A percentile compares a stretch with the other conserved stretches of the same genome.
phyloP scores from a whole-genome alignment of 1,140 invertebrate genomes.

The Sinella curviseta region DNA sequence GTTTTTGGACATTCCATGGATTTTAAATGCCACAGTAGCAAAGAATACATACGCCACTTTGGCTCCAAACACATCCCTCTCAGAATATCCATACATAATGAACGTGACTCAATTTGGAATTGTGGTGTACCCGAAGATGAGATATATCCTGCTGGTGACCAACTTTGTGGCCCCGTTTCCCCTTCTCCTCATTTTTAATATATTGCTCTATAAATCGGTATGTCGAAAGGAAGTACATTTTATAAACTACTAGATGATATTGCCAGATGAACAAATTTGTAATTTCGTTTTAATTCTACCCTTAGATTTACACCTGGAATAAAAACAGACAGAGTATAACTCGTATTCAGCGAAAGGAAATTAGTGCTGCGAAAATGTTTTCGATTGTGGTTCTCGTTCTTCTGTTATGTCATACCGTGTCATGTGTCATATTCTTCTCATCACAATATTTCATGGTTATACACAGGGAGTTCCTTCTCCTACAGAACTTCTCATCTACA shows the following conservation, averaged over 20 bases:
- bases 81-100: background rate
- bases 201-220: constrained; percentile 1
- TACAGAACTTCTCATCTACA: background rate
- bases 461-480: background rate
- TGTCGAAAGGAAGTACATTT: no score
- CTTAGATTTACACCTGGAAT: constrained; percentile 7
- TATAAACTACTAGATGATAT: no score
- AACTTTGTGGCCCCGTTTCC: background rate
- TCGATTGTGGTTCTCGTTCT: background rate
- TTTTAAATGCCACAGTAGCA: background rate
- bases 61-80: background rate
- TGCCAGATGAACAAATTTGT: no score
- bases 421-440: background rate
- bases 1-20: background rate
- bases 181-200: background rate
- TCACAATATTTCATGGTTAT: background rate
- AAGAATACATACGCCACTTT: background rate
- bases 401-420: background rate
- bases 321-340: background rate
- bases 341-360: background rate
- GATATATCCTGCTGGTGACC: background rate
- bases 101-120: background rate
- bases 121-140: background rate
- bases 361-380: background rate
- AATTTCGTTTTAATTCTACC: background rate